A percentile compares a stretch with the other conserved stretches of the same genome.
phyloP scores from a whole-genome alignment of 1,140 invertebrate genomes.

The Drosophila nikananu region DNA sequence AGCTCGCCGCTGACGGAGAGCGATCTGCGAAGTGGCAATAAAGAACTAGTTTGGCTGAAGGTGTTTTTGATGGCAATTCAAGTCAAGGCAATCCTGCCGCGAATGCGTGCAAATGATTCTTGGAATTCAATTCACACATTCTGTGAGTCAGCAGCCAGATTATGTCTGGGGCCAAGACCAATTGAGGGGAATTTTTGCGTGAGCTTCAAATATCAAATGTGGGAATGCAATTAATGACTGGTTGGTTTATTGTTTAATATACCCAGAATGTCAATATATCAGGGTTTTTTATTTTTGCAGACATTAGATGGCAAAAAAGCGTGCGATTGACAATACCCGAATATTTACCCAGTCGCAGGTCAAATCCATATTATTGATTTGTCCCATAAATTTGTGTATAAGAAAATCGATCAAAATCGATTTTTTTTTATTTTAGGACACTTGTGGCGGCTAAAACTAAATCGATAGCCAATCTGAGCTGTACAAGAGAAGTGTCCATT shows the following conservation, averaged over 20 bases:
- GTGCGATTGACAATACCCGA: no score
- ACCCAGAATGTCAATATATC: neutral
- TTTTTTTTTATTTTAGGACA: no score
- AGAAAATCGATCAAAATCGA: no score
- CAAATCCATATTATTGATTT: no score
- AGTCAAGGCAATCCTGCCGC: constrained; percentile 32
- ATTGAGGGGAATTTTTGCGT: constrained; percentile 4
- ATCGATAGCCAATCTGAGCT: no score
- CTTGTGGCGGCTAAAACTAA: no score
- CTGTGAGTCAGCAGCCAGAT: constrained; percentile 22
- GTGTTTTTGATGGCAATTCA: constrained; percentile 26
- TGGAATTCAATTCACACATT: constrained; percentile 27
- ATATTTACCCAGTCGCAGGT: no score
- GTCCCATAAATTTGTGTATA: no score
- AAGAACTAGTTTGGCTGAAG: constrained; percentile 19
- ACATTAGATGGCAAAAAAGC: no score
- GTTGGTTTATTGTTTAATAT: no score
- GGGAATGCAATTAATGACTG: constrained; percentile 1
- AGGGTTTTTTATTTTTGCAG: no score
- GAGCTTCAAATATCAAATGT: constrained; percentile 12
- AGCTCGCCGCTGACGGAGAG: neutral
- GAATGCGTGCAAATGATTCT: constrained; percentile 16
- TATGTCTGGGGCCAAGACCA: constrained; percentile 13
- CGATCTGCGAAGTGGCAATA: constrained; percentile 3
- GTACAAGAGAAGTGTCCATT: no score